Percentiles rank a stretch among this genome's conserved stretches.
These are phyloP conservation scores for Tenebrio molitor DNA, from an alignment of 1,140 invertebrate species.

Conservation along the genomic window DNA sequence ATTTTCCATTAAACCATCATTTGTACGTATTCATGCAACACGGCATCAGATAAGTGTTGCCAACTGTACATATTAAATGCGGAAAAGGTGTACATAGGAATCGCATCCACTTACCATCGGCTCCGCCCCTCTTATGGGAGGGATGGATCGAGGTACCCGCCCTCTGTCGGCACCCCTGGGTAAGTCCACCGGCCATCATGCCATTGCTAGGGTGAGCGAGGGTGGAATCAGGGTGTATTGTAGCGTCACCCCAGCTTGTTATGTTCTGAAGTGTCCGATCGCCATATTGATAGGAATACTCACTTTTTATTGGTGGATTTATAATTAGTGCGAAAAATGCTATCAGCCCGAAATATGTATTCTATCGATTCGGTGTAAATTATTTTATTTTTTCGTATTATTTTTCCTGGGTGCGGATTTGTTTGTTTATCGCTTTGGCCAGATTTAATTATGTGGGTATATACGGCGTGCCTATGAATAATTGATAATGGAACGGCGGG, in stretches of 20 bases:
- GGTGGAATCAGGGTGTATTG: slow-evolving; percentile 45
- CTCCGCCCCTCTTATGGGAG: slow-evolving; percentile 35
- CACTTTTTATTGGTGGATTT: slow-evolving; percentile 53
- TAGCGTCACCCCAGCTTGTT: slow-evolving; percentile 44
- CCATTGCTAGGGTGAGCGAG: slow-evolving; percentile 48
- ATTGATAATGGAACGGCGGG: not conserved
- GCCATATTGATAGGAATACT: slow-evolving; percentile 52
- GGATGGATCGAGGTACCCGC: slow-evolving; percentile 33
- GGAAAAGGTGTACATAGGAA: slow-evolving; percentile 5
- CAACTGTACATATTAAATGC: slow-evolving; percentile 40
- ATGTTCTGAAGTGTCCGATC: slow-evolving; percentile 51
- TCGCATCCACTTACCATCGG: slow-evolving; percentile 12
- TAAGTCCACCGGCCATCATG: slow-evolving; percentile 49
- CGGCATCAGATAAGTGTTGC: slow-evolving; percentile 42
- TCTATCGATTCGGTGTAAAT: slow-evolving; percentile 38
- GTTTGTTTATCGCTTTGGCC: not conserved
- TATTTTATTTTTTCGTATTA: not conserved
- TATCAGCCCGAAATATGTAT: slow-evolving; percentile 28
- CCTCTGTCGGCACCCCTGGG: slow-evolving; percentile 40
- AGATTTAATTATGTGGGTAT: slow-evolving; percentile 8
- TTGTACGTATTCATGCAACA: slow-evolving; percentile 43
- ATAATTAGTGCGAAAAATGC: slow-evolving; percentile 45
- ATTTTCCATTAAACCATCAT: slow-evolving; percentile 41
- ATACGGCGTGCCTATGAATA: not conserved
- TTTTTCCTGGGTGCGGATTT: slow-evolving; percentile 1